phyloP scores from a whole-genome alignment of 2,797 vertebrate species.

The Schizopygopsis pylzovi region DNA sequence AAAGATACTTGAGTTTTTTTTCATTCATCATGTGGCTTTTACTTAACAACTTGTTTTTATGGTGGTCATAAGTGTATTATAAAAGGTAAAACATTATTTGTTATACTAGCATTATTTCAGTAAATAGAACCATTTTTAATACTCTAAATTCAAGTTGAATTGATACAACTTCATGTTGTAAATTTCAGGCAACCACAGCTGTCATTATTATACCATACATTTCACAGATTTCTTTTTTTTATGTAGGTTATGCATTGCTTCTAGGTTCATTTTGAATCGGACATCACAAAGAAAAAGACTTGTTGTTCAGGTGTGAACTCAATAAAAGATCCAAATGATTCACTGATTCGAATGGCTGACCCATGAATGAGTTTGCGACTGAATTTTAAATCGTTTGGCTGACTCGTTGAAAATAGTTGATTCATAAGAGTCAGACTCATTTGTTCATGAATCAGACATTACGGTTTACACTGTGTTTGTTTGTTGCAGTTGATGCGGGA shows the following conservation, averaged over 20 bases:
- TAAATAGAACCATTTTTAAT: too few relatives aligned
- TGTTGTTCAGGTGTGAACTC: not conserved
- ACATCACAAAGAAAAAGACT: not conserved
- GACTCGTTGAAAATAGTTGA: not conserved
- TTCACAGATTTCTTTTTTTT: too few relatives aligned
- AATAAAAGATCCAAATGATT: not conserved
- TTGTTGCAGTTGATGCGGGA: not conserved
- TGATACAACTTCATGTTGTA: too few relatives aligned
- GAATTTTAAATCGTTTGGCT: not conserved
- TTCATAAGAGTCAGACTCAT: not conserved
- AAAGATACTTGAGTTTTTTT: too few relatives aligned
- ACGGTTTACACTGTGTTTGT: not conserved
- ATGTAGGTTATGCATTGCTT: not conserved
- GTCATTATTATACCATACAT: too few relatives aligned
- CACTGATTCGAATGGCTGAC: not conserved
- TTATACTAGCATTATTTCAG: too few relatives aligned
- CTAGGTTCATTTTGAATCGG: not conserved
- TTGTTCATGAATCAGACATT: not conserved
- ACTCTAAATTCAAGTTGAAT: too few relatives aligned
- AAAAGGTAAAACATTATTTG: too few relatives aligned
- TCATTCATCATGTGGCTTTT: too few relatives aligned
- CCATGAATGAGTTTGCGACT: not conserved
- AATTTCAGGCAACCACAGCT: too few relatives aligned
- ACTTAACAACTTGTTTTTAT: too few relatives aligned
- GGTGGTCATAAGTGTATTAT: too few relatives aligned